phyloP scores from a whole-genome alignment of 2,797 vertebrate genomes.

The Vespertilio murinus region DNA sequence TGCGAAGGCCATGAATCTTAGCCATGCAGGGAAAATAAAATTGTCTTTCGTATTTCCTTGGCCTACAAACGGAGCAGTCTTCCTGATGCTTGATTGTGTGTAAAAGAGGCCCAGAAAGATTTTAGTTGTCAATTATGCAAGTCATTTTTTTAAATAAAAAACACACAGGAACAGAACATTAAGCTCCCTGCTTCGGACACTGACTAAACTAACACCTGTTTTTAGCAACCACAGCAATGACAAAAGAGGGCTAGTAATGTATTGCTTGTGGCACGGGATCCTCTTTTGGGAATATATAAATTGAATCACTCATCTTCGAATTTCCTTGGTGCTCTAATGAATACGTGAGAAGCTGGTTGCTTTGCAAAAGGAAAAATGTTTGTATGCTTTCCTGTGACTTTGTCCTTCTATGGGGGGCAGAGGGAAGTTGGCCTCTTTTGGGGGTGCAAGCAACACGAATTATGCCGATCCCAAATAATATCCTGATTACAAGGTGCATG shows the following conservation, averaged over 20 bases:
- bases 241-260: slow-evolving; percentile 23
- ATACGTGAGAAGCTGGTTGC: background rate
- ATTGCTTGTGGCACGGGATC: background rate
- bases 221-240: background rate
- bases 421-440: background rate
- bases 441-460: background rate
- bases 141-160: slow-evolving; percentile 5
- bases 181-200: slow-evolving; percentile 26
- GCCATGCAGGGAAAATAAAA: background rate
- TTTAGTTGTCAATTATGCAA: slow-evolving; percentile 62
- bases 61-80: slow-evolving; percentile 1
- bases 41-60: background rate
- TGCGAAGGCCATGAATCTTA: background rate
- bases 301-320: background rate
- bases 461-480: background rate
- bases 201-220: slow-evolving; percentile 55
- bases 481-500: background rate
- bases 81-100: background rate
- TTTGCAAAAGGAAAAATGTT: background rate
- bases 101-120: slow-evolving; percentile 58
- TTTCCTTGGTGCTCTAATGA: background rate
- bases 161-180: slow-evolving; percentile 37
- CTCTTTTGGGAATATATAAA: background rate
- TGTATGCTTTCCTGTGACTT: background rate
- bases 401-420: background rate